Base-by-base conservation (phyloP, 2,888 invertebrate genomes). In the Glaucopsyche alexis region DNA sequence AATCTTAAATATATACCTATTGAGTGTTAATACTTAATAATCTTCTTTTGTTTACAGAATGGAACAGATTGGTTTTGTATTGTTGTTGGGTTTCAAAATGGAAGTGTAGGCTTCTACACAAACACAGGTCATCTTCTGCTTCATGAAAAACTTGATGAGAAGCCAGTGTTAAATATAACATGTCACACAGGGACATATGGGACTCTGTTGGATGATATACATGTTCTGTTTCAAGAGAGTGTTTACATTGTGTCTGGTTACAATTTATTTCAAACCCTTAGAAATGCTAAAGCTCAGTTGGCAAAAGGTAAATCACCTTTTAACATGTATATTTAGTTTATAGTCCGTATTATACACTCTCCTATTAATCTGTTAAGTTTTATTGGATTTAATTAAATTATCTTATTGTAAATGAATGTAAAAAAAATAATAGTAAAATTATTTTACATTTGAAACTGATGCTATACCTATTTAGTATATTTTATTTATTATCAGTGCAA, bases 41-140 rank as follows among this genome's bases (percentile, higher is more conserved):
- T 47, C 49, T 71, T 47, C 50, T 71, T 66, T 71, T 71, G 72
- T 69, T 85, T 85, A 70, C 85, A 94, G 94, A 93, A 95, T 83
- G 95, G 95, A 7, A 95, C 97, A 42, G 99, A 99, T 85, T 99
- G 99, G 99, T 98, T 98, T 14, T 98, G 98, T 84, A 94, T 99
- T 75, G 95, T 96, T 75, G 94, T 98, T 74, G 99, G 99, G 14
- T 96, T 97, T 81, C 95, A 95, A 79, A 96, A 97, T 78, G 99
- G 99, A 19, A 95, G 94, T 89, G 94, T 99, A 13, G 94, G 96
- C 76, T 98, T 98, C 89, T 98, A 97, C 84, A 97, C 98, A 1
- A 98, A 99, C 85, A 95, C 95, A 76, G 98, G 98, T 16, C 95
- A 96, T 74, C 91, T 97, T 76, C 89, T 99, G 69, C 91, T 98